Conservation (phyloP, 2,797 vertebrate genomes). For the Salarias fasciatus region DNA sequence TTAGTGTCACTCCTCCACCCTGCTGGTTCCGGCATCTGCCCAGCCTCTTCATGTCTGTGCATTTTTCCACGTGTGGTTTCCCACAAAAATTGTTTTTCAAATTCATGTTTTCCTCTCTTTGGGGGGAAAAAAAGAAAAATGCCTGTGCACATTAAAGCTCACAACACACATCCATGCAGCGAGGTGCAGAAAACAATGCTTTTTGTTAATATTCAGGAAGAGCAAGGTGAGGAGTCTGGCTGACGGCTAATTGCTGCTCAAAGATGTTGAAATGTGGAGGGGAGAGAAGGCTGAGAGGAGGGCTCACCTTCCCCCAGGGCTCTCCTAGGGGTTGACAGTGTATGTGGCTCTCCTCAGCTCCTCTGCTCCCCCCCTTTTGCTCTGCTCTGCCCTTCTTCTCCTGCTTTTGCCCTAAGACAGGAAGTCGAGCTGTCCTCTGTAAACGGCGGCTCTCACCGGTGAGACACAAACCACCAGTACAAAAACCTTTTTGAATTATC, state of each 20-base stretch:
- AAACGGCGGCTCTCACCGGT: slow-evolving; percentile 34
- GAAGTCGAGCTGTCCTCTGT: slow-evolving; percentile 67
- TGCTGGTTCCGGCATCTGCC: slow-evolving; percentile 41
- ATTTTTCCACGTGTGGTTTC: slow-evolving; percentile 19
- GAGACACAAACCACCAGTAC: slow-evolving; percentile 55
- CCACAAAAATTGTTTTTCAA: slow-evolving; percentile 7
- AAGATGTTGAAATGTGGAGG: slow-evolving; percentile 46
- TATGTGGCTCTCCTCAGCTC: slow-evolving; percentile 56
- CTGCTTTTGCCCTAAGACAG: slow-evolving; percentile 71
- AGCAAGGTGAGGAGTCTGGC: slow-evolving; percentile 44
- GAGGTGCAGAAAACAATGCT: slow-evolving; percentile 24
- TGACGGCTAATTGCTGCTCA: slow-evolving; percentile 71
- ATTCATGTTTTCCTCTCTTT: slow-evolving; percentile 32
- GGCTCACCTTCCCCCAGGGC: slow-evolving; percentile 80
- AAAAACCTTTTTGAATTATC: slow-evolving; percentile 58
- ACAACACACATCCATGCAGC: slow-evolving; percentile 7
- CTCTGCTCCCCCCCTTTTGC: slow-evolving; percentile 58
- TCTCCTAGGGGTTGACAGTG: slow-evolving; percentile 69
- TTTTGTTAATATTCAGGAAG: slow-evolving; percentile 64
- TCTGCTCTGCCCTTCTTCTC: slow-evolving; percentile 63
- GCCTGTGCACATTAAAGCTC: slow-evolving; percentile 20
- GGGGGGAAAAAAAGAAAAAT: slow-evolving; percentile 23
- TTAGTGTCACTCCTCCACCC: slow-evolving; percentile 59
- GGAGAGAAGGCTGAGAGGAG: slow-evolving; percentile 40
- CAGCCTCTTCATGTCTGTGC: slow-evolving; percentile 25